phyloP scores from a whole-genome alignment of 1,140 invertebrate genomes.

The Lasaia peninsularis region DNA sequence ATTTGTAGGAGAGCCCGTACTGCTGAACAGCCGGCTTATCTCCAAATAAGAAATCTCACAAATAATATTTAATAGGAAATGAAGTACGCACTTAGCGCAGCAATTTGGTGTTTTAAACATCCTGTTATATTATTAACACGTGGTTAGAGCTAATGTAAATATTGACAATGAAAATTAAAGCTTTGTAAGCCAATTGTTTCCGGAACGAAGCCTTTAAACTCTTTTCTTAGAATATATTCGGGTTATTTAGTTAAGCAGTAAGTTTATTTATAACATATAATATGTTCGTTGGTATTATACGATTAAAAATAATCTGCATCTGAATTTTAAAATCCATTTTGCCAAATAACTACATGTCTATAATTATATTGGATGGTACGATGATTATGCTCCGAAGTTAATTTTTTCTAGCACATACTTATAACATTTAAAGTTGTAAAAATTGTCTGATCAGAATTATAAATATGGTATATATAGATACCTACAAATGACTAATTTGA shows the following conservation, averaged over 20 bases:
- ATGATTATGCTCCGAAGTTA: too few species aligned
- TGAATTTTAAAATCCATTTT: too few species aligned
- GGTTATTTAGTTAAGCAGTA: slow-evolving; percentile 4
- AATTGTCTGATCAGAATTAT: not conserved
- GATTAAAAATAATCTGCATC: too few species aligned
- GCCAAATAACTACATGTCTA: too few species aligned
- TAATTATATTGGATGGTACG: too few species aligned
- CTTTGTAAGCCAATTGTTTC: slow-evolving; percentile 50
- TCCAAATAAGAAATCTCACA: slow-evolving; percentile 46
- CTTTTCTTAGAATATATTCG: slow-evolving; percentile 15
- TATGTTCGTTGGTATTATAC: too few species aligned
- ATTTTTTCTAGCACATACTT: too few species aligned
- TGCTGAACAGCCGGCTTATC: slow-evolving; percentile 43
- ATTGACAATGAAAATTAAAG: slow-evolving; percentile 51
- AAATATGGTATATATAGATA: too few species aligned
- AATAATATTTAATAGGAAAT: slow-evolving; percentile 66
- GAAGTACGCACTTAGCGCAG: slow-evolving; percentile 56
- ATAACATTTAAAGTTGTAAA: too few species aligned
- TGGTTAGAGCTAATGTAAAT: slow-evolving; percentile 54
- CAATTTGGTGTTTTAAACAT: slow-evolving; percentile 64
- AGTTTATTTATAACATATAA: not conserved
- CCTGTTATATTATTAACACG: slow-evolving; percentile 63
- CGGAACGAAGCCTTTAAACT: slow-evolving; percentile 27
- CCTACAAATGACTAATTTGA: too few species aligned
- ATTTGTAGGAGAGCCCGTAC: slow-evolving; percentile 20